Evolutionary conservation across 2,888 invertebrate species (phyloP).

Genomic region (Philhelius pedissequus): DNA sequence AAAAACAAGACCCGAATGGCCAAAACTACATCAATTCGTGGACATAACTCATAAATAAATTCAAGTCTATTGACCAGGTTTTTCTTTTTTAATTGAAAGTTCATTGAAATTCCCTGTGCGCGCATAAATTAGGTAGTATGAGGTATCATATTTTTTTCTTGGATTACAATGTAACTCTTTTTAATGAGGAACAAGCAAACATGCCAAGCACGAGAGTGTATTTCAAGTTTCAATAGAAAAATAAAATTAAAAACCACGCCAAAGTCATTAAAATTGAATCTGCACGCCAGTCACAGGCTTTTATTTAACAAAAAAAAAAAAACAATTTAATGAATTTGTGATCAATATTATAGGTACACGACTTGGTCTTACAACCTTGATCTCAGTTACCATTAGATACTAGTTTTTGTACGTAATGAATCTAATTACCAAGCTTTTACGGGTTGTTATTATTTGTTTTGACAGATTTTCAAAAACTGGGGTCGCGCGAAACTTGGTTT

Average conservation of each 20-base stretch:
- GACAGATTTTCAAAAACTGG: too few species aligned
- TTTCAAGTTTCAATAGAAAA: background rate
- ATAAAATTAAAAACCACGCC: background rate
- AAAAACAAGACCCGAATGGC: background rate
- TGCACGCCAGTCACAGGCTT: background rate
- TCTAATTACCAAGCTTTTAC: too few species aligned
- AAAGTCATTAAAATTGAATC: constrained; percentile 40
- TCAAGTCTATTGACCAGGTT: constrained; percentile 27
- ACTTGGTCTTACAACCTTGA: background rate
- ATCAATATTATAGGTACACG: constrained; percentile 6
- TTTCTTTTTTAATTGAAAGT: constrained; percentile 8
- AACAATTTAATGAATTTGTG: background rate
- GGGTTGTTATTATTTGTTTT: too few species aligned
- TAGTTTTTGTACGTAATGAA: too few species aligned
- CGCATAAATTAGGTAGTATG: constrained; percentile 43
- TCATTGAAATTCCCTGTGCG: constrained; percentile 43
- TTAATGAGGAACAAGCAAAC: constrained; percentile 27
- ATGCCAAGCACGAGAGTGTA: background rate
- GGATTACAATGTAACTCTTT: constrained; percentile 25
- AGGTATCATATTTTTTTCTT: background rate
- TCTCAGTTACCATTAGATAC: too few species aligned
- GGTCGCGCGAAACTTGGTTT: too few species aligned
- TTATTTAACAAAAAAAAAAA: background rate
- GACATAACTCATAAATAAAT: constrained; percentile 24
- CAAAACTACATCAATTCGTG: constrained; percentile 13